A percentile compares a stretch with the other conserved stretches of the same genome.
Evolutionary conservation across 2,113 vertebrate species (phyloP).

Genomic region (Bothrops jararaca): DNA sequence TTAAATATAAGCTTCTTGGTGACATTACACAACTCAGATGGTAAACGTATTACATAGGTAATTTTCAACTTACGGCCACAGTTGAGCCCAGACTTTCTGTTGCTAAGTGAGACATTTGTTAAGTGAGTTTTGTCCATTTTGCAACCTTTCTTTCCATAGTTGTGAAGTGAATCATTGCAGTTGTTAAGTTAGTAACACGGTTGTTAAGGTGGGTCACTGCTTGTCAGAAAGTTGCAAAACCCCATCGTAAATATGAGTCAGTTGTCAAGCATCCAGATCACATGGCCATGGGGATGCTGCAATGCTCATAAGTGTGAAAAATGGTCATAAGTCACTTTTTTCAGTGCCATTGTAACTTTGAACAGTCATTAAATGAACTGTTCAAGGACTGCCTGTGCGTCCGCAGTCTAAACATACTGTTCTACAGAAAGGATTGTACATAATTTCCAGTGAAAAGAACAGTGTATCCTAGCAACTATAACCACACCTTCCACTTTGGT

Average conservation of each 20-base stretch:
- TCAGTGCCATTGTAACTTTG: not conserved
- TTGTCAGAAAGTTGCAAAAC: too few relatives aligned
- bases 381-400: not conserved
- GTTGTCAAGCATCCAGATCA: not conserved
- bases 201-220: too few relatives aligned
- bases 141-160: too few relatives aligned
- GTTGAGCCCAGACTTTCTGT: too few relatives aligned
- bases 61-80: too few relatives aligned
- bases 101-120: too few relatives aligned
- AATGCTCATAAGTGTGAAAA: not conserved
- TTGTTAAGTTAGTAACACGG: too few relatives aligned
- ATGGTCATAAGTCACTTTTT: not conserved
- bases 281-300: not conserved
- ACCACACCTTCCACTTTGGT: not conserved
- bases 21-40: not conserved
- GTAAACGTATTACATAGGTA: not conserved
- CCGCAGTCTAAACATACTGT: not conserved
- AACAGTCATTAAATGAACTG: not conserved
- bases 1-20: not conserved
- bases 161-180: too few relatives aligned
- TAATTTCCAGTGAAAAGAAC: not conserved
- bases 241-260: not conserved
- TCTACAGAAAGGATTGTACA: not conserved
- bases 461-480: not conserved
- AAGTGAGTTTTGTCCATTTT: too few relatives aligned